These are phyloP conservation scores for Linurgus olivaceus DNA, from an alignment of 2,797 vertebrate species.

Conservation along the genomic window DNA sequence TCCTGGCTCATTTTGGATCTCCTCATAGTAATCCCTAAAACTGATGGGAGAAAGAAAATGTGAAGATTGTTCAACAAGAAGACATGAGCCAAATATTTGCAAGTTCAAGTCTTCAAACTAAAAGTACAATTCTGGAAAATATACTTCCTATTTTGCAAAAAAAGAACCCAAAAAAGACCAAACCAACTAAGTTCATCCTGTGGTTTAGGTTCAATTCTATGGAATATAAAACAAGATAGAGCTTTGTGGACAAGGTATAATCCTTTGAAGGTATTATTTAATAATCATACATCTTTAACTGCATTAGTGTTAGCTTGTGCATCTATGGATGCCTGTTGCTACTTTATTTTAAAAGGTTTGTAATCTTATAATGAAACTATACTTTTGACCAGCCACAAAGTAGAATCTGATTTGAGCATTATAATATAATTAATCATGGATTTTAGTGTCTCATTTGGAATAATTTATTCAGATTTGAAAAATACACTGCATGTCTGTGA, in stretches of 20 bases:
- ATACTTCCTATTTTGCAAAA: background rate
- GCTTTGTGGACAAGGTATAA: background rate
- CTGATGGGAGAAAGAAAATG: too few species aligned
- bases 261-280: background rate
- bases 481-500: constrained; percentile 22
- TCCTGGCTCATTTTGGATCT: background rate
- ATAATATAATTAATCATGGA: constrained; percentile 50
- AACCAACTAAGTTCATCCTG: background rate
- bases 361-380: constrained; percentile 46
- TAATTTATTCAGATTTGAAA: constrained; percentile 49
- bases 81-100: background rate
- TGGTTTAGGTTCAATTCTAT: background rate
- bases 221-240: background rate
- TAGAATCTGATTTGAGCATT: constrained; percentile 46
- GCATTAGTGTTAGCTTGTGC: background rate
- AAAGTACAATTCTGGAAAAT: background rate
- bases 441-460: constrained; percentile 38
- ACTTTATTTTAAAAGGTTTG: constrained; percentile 56
- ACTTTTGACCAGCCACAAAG: constrained; percentile 40
- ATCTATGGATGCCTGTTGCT: background rate
- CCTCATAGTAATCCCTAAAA: background rate
- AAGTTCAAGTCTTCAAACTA: background rate
- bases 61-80: background rate
- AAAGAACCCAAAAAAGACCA: background rate
- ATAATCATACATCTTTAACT: background rate